phyloP scores from a whole-genome alignment of 2,797 vertebrate species.

The Euthynnus affinis region DNA sequence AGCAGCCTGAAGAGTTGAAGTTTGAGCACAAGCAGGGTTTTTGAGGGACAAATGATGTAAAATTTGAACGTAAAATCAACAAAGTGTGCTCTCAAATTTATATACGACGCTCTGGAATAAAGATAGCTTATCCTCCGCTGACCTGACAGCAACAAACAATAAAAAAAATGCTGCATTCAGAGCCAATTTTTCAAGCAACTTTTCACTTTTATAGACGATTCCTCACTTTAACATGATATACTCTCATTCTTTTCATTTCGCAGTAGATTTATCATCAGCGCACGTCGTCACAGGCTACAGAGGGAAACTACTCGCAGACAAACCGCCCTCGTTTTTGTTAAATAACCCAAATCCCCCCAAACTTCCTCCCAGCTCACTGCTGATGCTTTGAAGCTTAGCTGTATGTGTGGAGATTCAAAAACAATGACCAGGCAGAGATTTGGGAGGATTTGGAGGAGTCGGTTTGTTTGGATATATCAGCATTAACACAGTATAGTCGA shows the following conservation, averaged over 20 bases:
- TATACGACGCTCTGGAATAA: no score
- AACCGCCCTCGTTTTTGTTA: neutral
- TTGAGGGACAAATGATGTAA: no score
- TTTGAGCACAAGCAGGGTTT: no score
- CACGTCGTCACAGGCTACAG: neutral
- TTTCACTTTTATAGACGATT: neutral
- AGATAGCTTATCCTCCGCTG: neutral
- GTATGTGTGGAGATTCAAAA: neutral
- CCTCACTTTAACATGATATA: no score
- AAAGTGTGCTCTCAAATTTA: no score
- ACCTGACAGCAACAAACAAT: neutral
- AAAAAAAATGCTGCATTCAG: no score
- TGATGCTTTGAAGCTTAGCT: no score
- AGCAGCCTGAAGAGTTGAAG: no score
- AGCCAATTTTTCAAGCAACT: neutral
- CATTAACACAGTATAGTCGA: neutral
- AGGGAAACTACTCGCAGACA: neutral
- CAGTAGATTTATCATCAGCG: neutral
- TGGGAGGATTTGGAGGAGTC: slow-evolving; percentile 12
- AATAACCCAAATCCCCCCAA: no score
- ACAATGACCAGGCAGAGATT: slow-evolving; percentile 8
- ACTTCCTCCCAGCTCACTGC: no score
- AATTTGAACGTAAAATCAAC: no score
- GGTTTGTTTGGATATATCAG: neutral
- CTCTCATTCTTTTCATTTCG: neutral